phyloP scores from a whole-genome alignment of 2,797 vertebrate genomes.

The Myotis vivesi region DNA sequence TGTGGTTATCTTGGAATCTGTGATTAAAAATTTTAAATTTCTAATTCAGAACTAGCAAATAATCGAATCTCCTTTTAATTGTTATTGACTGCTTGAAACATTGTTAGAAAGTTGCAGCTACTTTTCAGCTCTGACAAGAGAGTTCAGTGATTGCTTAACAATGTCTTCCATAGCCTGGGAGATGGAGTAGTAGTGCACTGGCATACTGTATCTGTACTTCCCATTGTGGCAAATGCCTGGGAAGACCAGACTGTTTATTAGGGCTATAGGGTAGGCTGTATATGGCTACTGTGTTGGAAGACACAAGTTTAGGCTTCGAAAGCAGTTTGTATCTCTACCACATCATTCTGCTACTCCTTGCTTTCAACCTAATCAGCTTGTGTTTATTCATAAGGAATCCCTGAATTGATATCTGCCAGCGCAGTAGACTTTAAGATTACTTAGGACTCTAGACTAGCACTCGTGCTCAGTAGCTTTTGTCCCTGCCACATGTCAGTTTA shows the following conservation, averaged over 20 bases:
- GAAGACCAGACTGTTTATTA: background rate
- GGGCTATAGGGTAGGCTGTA: background rate
- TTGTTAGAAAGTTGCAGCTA: background rate
- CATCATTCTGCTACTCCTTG: background rate
- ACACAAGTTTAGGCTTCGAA: background rate
- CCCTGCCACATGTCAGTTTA: background rate
- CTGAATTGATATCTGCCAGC: background rate
- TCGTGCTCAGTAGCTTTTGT: background rate
- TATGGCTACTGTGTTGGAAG: background rate
- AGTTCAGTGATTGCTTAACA: background rate
- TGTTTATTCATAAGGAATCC: background rate
- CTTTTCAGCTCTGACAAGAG: background rate
- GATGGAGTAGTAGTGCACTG: background rate
- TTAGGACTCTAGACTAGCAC: background rate
- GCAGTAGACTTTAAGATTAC: background rate
- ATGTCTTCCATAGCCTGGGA: background rate
- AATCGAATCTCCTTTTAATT: background rate
- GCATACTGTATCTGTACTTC: background rate
- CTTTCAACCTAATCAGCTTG: background rate
- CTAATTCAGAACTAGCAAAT: background rate
- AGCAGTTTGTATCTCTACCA: background rate
- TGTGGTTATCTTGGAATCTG: background rate
- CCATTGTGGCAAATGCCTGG: background rate
- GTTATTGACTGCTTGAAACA: background rate
- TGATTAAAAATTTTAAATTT: background rate